These are phyloP conservation scores for Ormyrus rosae DNA, from an alignment of 2,888 invertebrate species.

Conservation along the genomic window DNA sequence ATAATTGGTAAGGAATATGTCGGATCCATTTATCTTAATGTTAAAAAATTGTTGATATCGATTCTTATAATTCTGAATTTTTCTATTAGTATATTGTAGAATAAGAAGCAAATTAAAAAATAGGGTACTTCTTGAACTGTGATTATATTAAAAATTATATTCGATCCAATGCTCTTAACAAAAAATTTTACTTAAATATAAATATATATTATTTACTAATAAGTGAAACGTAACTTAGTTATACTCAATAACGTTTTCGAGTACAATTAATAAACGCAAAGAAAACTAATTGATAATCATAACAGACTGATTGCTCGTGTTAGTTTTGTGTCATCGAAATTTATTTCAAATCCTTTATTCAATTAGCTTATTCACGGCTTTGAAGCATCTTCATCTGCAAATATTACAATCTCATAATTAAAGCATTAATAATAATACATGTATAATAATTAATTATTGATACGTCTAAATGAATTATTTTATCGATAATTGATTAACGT, in stretches of 20 bases:
- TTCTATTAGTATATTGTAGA: constrained; percentile 23
- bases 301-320: constrained; percentile 27
- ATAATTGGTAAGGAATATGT: constrained; percentile 48
- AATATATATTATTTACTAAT: constrained; percentile 26
- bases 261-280: constrained; percentile 33
- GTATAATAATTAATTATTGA: constrained; percentile 35
- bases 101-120: constrained; percentile 37
- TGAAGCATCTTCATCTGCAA: constrained; percentile 47
- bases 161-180: constrained; percentile 53
- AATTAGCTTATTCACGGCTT: constrained; percentile 63
- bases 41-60: constrained; percentile 40
- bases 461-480: constrained; percentile 26
- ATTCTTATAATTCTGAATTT: constrained; percentile 45
- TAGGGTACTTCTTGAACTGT: constrained; percentile 51
- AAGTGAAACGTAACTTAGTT: constrained; percentile 42
- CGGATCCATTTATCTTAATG: constrained; percentile 40
- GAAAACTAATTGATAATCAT: constrained; percentile 14
- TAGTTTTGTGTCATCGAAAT: constrained; percentile 38
- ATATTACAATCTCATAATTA: constrained; percentile 35
- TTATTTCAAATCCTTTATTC: constrained; percentile 34
- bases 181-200: constrained; percentile 49
- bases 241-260: constrained; percentile 42
- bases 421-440: constrained; percentile 34
- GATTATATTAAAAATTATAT: constrained; percentile 54
- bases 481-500: constrained; percentile 35